Conservation (phyloP, 2,888 invertebrate genomes). For the Mythimna pallens region DNA sequence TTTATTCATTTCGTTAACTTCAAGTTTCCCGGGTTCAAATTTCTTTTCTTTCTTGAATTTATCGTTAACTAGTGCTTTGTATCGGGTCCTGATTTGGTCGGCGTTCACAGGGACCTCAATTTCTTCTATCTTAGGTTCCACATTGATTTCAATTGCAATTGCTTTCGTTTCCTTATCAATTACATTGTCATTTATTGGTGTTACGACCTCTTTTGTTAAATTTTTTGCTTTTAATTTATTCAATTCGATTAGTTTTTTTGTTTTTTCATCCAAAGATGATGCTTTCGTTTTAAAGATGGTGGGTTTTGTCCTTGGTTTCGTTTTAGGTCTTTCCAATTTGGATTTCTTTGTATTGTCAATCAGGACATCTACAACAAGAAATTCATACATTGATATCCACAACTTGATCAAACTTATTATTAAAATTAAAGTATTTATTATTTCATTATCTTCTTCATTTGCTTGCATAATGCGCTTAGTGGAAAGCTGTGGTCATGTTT, state of each 20-base stretch:
- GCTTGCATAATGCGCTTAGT: neutral
- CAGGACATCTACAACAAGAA: slow-evolving; percentile 68
- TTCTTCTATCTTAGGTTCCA: slow-evolving; percentile 33
- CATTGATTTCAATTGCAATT: slow-evolving; percentile 14
- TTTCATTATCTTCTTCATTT: slow-evolving; percentile 1
- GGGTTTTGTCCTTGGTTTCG: slow-evolving; percentile 34
- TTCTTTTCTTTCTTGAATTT: slow-evolving; percentile 49
- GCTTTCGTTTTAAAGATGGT: slow-evolving; percentile 49
- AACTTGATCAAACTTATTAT: slow-evolving; percentile 37
- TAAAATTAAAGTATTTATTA: slow-evolving; percentile 12
- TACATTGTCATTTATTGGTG: neutral
- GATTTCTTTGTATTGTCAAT: slow-evolving; percentile 62
- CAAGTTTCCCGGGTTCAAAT: slow-evolving; percentile 37
- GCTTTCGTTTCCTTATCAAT: slow-evolving; percentile 2
- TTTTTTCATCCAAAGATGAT: slow-evolving; percentile 37
- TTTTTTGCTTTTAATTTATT: slow-evolving; percentile 43
- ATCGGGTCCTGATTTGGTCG: slow-evolving; percentile 52
- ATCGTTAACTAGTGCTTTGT: slow-evolving; percentile 50
- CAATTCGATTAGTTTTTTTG: slow-evolving; percentile 32
- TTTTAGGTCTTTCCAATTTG: slow-evolving; percentile 45
- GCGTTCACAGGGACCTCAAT: slow-evolving; percentile 34
- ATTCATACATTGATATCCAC: slow-evolving; percentile 56
- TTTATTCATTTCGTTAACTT: slow-evolving; percentile 59
- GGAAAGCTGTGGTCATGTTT: too few species aligned
- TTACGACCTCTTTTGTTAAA: slow-evolving; percentile 2